phyloP scores from a whole-genome alignment of 2,797 vertebrate species.

The Craterocephalus amniculus region DNA sequence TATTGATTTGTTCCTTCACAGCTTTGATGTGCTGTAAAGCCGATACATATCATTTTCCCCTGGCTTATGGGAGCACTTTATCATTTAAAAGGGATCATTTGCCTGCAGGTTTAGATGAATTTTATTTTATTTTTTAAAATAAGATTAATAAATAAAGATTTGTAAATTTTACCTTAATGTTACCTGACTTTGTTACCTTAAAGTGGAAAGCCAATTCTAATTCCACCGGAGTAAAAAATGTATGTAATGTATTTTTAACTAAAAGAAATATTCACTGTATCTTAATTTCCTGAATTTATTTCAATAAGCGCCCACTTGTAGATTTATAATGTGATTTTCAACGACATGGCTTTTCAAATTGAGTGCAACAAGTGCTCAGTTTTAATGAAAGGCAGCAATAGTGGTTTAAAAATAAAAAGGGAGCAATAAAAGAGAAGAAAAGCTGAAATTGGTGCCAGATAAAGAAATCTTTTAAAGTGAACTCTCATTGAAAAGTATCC shows the following conservation, averaged over 20 bases:
- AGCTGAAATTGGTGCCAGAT: too few species aligned
- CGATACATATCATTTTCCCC: conserved; percentile 46
- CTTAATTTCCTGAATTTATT: background rate
- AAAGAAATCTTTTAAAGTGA: too few species aligned
- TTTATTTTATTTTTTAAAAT: background rate
- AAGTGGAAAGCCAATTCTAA: background rate
- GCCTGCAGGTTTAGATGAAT: background rate
- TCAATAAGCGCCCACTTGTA: background rate
- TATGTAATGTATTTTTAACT: too few species aligned
- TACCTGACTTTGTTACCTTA: background rate
- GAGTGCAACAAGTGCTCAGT: too few species aligned
- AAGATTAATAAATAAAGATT: background rate
- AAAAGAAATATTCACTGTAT: background rate
- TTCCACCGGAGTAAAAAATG: conserved; percentile 1
- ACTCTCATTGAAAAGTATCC: too few species aligned
- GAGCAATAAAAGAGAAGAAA: too few species aligned
- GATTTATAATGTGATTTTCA: background rate
- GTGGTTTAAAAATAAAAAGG: too few species aligned
- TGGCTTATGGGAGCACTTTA: conserved; percentile 1
- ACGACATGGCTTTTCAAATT: too few species aligned
- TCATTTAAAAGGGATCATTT: background rate
- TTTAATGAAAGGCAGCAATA: too few species aligned
- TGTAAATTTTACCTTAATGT: background rate
- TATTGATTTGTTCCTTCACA: conserved; percentile 60
- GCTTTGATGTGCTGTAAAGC: conserved; percentile 33